Percentiles rank a stretch among this genome's conserved stretches.
These are phyloP conservation scores for Nemoura dubitans DNA, from an alignment of 2,888 invertebrate genomes.

Conservation along the genomic window DNA sequence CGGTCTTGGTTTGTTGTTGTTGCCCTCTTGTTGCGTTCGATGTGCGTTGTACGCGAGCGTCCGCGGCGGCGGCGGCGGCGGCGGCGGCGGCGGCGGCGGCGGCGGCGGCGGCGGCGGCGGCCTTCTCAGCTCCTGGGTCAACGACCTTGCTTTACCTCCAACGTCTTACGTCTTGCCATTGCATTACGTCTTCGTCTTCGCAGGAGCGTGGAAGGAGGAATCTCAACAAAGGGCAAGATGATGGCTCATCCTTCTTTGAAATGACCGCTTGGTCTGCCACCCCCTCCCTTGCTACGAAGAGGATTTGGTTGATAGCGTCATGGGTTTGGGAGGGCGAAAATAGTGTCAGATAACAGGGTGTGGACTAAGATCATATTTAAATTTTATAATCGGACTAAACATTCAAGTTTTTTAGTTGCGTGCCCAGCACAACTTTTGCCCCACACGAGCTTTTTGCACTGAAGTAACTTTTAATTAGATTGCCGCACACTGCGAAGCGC, in stretches of 20 bases:
- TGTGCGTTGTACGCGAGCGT: not conserved
- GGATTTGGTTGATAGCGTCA: not conserved
- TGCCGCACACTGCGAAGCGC: too few relatives aligned
- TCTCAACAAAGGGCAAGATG: not conserved
- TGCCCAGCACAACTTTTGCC: too few relatives aligned
- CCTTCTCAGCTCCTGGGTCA: constrained; percentile 15
- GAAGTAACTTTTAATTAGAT: too few relatives aligned
- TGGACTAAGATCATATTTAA: not conserved
- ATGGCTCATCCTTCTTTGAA: not conserved
- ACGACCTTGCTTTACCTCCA: constrained; percentile 22
- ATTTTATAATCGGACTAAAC: not conserved
- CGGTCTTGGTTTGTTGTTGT: not conserved
- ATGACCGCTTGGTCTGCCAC: not conserved
- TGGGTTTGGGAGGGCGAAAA: not conserved
- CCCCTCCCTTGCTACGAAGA: not conserved
- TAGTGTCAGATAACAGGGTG: not conserved
- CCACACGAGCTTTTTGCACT: too few relatives aligned
- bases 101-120: not conserved
- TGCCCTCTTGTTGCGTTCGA: not conserved
- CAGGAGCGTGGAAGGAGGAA: not conserved
- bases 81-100: too few relatives aligned
- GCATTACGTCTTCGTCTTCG: constrained; percentile 7
- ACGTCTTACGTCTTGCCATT: not conserved
- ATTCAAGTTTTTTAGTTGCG: too few relatives aligned
- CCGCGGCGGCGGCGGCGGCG: not conserved